phyloP scores from a whole-genome alignment of 1,140 invertebrate species.

The Aphis gossypii region DNA sequence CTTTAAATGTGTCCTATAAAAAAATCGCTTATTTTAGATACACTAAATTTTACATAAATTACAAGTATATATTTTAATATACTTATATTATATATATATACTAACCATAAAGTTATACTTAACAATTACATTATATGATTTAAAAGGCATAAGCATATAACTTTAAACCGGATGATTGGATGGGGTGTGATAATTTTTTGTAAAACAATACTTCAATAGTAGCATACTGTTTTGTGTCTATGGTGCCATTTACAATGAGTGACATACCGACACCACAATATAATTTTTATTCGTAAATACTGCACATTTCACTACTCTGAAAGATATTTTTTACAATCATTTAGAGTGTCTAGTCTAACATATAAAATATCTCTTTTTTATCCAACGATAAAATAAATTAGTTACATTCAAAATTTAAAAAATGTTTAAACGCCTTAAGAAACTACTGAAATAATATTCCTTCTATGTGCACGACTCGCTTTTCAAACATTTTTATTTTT shows the following conservation, averaged over 20 bases:
- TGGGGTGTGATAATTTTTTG: neutral
- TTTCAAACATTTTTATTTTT: neutral
- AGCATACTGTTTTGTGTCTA: neutral
- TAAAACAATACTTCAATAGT: neutral
- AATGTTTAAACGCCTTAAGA: neutral
- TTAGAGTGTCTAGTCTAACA: neutral
- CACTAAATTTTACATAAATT: neutral
- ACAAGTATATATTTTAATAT: neutral
- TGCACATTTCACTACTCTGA: neutral
- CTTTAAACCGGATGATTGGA: neutral
- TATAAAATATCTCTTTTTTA: neutral
- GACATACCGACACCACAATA: neutral
- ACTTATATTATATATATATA: neutral
- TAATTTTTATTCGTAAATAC: neutral
- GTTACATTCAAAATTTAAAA: neutral
- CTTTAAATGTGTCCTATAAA: neutral
- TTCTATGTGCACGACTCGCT: neutral
- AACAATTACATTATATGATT: neutral
- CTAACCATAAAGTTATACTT: neutral
- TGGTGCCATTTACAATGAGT: neutral
- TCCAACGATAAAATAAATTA: neutral
- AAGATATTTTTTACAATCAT: neutral
- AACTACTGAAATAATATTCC: neutral
- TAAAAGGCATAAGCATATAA: neutral
- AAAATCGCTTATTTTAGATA: neutral